Evolutionary conservation across 2,113 vertebrate species (phyloP).

Genomic region (Tetrax tetrax): DNA sequence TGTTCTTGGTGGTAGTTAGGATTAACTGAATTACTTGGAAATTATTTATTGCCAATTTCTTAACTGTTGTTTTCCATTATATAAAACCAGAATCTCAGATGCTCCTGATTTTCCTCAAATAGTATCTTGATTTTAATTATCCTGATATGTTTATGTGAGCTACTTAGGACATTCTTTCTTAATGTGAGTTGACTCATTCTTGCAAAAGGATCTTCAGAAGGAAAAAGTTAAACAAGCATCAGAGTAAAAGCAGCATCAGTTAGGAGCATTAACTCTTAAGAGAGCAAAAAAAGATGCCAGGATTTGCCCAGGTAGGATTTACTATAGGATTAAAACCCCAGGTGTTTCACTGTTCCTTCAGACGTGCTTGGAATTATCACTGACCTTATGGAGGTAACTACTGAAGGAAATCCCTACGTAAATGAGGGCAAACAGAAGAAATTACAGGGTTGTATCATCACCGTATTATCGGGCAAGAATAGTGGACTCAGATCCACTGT

Average conservation of each 20-base stretch:
- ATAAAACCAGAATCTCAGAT: not conserved
- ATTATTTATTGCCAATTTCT: not conserved
- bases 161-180: not conserved
- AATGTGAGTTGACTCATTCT: not conserved
- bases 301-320: not conserved
- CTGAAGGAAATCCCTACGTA: not conserved
- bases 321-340: not conserved
- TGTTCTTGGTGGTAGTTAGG: not conserved
- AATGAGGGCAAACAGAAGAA: not conserved
- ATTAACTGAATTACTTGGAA: not conserved
- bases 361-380: not conserved
- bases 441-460: not conserved
- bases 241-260: not conserved
- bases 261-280: not conserved
- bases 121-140: not conserved
- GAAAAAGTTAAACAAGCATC: not conserved
- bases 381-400: not conserved
- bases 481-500: not conserved
- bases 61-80: not conserved
- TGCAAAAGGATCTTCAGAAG: not conserved
- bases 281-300: not conserved
- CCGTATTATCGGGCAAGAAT: not conserved
- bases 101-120: not conserved
- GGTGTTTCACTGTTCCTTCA: not conserved
- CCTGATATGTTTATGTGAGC: not conserved